Evolutionary conservation across 2,888 invertebrate species (phyloP), one percentile per base, ranked within the genome.

Genomic region (Tenthredo livida): DNA sequence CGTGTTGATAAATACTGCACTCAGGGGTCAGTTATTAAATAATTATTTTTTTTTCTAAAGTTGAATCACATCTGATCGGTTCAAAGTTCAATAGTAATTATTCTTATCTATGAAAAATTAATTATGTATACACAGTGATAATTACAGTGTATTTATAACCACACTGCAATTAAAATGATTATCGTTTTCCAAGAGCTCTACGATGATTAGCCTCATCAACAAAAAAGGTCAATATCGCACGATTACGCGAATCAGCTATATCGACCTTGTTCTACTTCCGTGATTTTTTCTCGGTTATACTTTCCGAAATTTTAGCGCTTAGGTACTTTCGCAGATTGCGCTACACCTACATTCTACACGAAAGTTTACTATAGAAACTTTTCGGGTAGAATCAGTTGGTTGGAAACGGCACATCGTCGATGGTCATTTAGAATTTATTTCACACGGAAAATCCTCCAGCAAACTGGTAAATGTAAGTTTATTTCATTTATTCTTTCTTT

Each of bases 271-370:
- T 40, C 40, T 9, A 80, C 61, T 40, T 61, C 17, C 21, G 15
- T 17, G 7, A 47, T 58, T 78, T 33, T 61, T 58, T 12, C 73
- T 47, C 37, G 37, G 37, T n/a, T 17, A 29, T 50, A 33, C 17
- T 77, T 54, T 77, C n/a, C 5, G 33, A 58, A 61, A 58, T 58
- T 61, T 58, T 12, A 2, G 40, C 58, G 80, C 80, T 43, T 9
- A 40, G 50, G 40, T 58, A 80, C 80, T 80, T 33, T 80, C 80
- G 21, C 37, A 80, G 58, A 80, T 80, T 80, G 25, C 40, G 37
- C 47, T 61, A 47, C 3, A 12, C 61, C 40, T 15, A 25, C 0
- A 21, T 7, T 80, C 40, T 15, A 25, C 0, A 21, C 15, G 33
- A 61, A 58, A 80, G 80, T 80, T 80, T 80, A 6, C 25, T n/a